These are phyloP conservation scores for Cuniculus paca DNA, from an alignment of 2,797 vertebrate genomes.

Conservation along the genomic window DNA sequence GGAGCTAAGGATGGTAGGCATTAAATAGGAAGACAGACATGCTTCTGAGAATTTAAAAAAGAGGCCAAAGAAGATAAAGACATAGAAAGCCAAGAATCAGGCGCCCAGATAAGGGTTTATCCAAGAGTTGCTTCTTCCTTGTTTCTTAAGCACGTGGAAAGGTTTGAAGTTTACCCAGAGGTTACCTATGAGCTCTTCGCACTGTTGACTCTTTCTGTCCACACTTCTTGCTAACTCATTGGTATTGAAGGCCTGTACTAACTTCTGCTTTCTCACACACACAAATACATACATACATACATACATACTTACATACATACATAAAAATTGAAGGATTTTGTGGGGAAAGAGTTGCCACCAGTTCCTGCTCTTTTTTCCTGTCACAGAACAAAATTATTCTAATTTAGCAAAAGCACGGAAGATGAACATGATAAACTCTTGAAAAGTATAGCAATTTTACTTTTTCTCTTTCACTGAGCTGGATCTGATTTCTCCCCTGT, in stretches of 20 bases:
- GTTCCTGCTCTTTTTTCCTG: background rate
- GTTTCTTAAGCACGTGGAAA: background rate
- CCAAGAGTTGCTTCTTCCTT: background rate
- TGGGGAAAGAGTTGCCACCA: background rate
- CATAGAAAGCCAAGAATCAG: background rate
- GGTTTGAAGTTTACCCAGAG: slow-evolving; percentile 22
- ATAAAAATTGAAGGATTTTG: background rate
- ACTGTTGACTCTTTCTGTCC: slow-evolving; percentile 10
- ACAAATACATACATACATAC: background rate
- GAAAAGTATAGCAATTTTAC: slow-evolving; percentile 59
- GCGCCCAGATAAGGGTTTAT: background rate
- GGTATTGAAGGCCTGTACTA: slow-evolving; percentile 34
- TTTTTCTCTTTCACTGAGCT: slow-evolving; percentile 61
- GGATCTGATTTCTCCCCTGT: background rate
- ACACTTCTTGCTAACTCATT: slow-evolving; percentile 25
- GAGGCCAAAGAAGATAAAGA: background rate
- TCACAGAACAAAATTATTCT: slow-evolving; percentile 57
- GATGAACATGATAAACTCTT: background rate
- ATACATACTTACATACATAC: background rate
- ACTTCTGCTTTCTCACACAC: slow-evolving; percentile 43
- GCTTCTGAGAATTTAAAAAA: background rate
- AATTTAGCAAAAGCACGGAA: slow-evolving; percentile 52
- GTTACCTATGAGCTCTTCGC: slow-evolving; percentile 9
- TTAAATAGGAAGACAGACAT: background rate
- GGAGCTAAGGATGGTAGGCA: background rate